Percentiles rank a stretch among this genome's conserved stretches.
These are phyloP conservation scores for Megastigmus dorsalis DNA, from an alignment of 2,888 invertebrate genomes.

Conservation along the genomic window DNA sequence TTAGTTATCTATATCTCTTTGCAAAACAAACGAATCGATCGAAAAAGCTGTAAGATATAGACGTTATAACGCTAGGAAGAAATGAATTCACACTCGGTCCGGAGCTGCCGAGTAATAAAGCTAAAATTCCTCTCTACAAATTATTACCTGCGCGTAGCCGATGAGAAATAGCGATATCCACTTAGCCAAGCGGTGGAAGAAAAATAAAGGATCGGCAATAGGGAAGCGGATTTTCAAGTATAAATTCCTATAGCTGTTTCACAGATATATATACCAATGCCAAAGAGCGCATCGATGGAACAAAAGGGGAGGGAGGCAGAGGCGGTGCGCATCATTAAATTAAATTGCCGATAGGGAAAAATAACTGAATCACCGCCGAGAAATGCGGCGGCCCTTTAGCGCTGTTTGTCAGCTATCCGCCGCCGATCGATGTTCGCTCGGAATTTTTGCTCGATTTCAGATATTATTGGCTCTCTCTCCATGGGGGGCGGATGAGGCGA, in stretches of 20 bases:
- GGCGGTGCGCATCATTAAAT: background rate
- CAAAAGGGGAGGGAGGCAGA: background rate
- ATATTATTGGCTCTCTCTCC: slow-evolving; percentile 35
- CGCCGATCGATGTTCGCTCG: background rate
- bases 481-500: background rate
- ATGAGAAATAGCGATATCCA: slow-evolving; percentile 4
- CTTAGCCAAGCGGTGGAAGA: background rate
- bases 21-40: no score
- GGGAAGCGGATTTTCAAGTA: background rate
- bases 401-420: no score
- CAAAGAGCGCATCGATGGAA: background rate
- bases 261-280: background rate
- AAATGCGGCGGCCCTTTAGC: no score
- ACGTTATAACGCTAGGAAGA: no score
- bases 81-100: no score
- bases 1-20: no score
- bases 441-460: slow-evolving; percentile 26
- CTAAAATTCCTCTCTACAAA: no score
- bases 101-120: no score
- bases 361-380: background rate
- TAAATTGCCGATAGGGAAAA: slow-evolving; percentile 7
- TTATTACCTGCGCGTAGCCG: background rate
- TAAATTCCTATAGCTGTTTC: background rate
- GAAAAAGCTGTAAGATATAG: no score
- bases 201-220: slow-evolving; percentile 2